A percentile compares a stretch with the other conserved stretches of the same genome.
These are phyloP conservation scores for Nymphalis urticae DNA, from an alignment of 2,888 invertebrate species.

Conservation along the genomic window DNA sequence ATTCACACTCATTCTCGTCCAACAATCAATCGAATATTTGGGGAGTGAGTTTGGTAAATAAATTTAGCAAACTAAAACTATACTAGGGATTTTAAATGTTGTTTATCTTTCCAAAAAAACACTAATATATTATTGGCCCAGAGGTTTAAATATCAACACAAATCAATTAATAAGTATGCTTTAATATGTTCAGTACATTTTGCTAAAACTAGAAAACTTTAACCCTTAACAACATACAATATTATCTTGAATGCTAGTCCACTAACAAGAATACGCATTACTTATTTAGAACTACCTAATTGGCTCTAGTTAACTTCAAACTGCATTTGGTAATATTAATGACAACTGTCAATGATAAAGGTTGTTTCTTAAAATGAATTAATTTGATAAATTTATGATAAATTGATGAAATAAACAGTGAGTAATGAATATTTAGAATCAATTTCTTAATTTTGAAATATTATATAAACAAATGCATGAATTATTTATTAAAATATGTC, in stretches of 20 bases:
- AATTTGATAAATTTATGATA: constrained; percentile 32
- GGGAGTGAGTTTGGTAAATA: too few relatives aligned
- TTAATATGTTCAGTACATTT: not conserved
- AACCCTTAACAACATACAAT: not conserved
- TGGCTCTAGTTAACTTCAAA: constrained; percentile 22
- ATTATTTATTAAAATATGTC: too few relatives aligned
- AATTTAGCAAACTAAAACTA: too few relatives aligned
- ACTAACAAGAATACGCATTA: constrained; percentile 12
- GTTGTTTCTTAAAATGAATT: constrained; percentile 27
- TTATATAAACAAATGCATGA: too few relatives aligned
- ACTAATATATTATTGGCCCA: too few relatives aligned
- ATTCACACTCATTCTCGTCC: too few relatives aligned
- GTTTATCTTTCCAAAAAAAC: too few relatives aligned
- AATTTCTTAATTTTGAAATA: too few relatives aligned
- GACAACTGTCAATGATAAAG: constrained; percentile 30
- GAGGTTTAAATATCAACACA: too few relatives aligned
- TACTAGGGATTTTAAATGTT: too few relatives aligned
- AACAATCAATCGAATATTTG: too few relatives aligned
- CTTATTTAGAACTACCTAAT: constrained; percentile 31
- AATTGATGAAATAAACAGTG: constrained; percentile 25
- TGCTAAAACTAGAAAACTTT: not conserved
- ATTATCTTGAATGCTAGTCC: not conserved
- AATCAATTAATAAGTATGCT: too few relatives aligned
- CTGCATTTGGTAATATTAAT: constrained; percentile 25
- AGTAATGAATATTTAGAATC: not conserved